Percentiles rank a stretch among this genome's conserved stretches.
phyloP scores from a whole-genome alignment of 2,888 invertebrate genomes.

The Aleiodes leptofemur region DNA sequence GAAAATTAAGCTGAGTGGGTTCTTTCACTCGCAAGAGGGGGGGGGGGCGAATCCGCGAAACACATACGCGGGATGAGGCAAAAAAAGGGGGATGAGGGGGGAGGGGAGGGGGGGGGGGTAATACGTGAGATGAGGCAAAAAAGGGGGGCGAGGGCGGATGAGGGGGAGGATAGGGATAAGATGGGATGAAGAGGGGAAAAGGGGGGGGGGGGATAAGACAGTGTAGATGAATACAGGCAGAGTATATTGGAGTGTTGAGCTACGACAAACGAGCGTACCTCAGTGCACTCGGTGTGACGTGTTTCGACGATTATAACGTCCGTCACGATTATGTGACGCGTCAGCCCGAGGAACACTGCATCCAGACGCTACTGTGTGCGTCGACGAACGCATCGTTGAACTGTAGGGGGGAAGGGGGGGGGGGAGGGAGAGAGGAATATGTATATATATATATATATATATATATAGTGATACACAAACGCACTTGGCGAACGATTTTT shows the following conservation, averaged over 20 bases:
- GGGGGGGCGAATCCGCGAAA: too few relatives aligned
- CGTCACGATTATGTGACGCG: conserved; percentile 71
- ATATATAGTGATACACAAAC: conserved; percentile 10
- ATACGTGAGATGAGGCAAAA: too few relatives aligned
- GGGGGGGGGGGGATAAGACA: not conserved
- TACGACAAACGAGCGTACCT: conserved; percentile 52
- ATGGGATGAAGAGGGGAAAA: too few relatives aligned
- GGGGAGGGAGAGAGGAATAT: not conserved
- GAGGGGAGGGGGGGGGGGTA: too few relatives aligned
- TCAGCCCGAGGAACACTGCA: conserved; percentile 61
- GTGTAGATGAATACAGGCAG: not conserved
- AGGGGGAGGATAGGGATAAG: too few relatives aligned
- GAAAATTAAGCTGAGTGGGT: too few relatives aligned
- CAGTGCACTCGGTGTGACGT: conserved; percentile 68
- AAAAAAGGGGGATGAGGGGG: too few relatives aligned
- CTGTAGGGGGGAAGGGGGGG: not conserved
- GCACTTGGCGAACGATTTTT: conserved; percentile 65
- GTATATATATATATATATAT: conserved; percentile 37
- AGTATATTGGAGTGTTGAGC: conserved; percentile 28
- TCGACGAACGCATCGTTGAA: conserved; percentile 58
- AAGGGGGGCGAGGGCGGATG: too few relatives aligned
- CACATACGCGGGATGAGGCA: too few relatives aligned
- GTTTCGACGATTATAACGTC: conserved; percentile 72
- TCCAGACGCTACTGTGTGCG: conserved; percentile 25
- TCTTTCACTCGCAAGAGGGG: not conserved